Percentiles rank a stretch among this genome's conserved stretches.
phyloP scores from a whole-genome alignment of 2,797 vertebrate genomes.

The Spea hammondii region DNA sequence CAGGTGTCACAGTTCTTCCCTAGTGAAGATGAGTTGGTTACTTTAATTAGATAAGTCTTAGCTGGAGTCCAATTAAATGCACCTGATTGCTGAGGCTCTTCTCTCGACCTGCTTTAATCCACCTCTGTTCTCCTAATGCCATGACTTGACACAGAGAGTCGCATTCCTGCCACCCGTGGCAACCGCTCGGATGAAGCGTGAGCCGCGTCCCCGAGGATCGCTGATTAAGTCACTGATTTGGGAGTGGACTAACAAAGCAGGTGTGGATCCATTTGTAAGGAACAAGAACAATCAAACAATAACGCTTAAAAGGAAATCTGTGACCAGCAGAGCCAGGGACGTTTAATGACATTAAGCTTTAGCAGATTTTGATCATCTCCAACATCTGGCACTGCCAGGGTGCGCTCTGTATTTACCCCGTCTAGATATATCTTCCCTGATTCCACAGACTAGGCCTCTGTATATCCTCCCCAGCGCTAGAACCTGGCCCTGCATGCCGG shows the following conservation, averaged over 20 bases:
- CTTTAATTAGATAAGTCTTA: conserved; percentile 77
- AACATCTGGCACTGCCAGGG: conserved; percentile 5
- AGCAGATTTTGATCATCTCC: conserved; percentile 1
- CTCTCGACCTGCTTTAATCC: conserved; percentile 56
- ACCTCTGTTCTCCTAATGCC: not conserved
- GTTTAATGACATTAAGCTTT: conserved; percentile 4
- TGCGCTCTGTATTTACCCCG: not conserved
- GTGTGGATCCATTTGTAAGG: not conserved
- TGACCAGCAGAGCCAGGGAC: not conserved
- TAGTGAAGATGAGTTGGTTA: conserved; percentile 29
- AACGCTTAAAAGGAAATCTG: not conserved
- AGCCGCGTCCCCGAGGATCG: not conserved
- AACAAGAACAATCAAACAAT: not conserved
- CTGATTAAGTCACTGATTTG: not conserved
- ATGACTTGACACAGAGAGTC: not conserved
- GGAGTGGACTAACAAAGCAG: not conserved
- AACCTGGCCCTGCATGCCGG: no score
- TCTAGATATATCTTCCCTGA: not conserved
- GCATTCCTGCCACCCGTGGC: not conserved
- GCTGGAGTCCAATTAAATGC: conserved; percentile 73
- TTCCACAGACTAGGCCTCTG: no score
- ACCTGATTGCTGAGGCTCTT: conserved; percentile 55
- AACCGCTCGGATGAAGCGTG: not conserved
- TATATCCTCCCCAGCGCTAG: no score
- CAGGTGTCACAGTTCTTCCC: conserved; percentile 22